Evolutionary conservation across 1,140 invertebrate species (phyloP).

Genomic region (Papilio polyxenes): DNA sequence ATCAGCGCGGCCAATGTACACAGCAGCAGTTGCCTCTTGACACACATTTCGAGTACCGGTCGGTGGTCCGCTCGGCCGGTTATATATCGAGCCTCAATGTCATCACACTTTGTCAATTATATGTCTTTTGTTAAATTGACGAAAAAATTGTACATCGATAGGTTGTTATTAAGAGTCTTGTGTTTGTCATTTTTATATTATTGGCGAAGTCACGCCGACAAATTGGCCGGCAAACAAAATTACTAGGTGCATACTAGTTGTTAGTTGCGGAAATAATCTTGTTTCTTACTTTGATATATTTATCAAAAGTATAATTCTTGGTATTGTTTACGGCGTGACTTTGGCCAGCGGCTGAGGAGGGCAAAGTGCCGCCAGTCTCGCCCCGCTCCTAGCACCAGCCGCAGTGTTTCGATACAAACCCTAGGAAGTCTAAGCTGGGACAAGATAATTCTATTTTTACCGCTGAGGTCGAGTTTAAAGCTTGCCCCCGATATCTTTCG

Average conservation of each 20-base stretch:
- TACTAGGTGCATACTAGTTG: background rate
- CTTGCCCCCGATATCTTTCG: background rate
- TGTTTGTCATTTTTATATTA: conserved; percentile 25
- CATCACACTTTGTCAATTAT: conserved; percentile 36
- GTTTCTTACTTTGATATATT: conserved; percentile 11
- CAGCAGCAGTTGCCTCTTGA: conserved; percentile 25
- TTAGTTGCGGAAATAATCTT: conserved; percentile 16
- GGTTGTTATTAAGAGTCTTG: conserved; percentile 24
- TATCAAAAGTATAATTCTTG: background rate
- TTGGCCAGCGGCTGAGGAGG: background rate
- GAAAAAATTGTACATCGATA: conserved; percentile 14
- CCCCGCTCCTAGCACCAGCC: background rate
- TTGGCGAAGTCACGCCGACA: conserved; percentile 10
- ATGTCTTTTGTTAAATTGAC: background rate
- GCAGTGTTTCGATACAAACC: background rate
- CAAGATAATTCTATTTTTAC: conserved; percentile 19
- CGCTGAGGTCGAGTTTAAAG: background rate
- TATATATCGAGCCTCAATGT: conserved; percentile 56
- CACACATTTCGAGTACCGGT: conserved; percentile 40
- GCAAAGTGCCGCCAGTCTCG: background rate
- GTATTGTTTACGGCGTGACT: background rate
- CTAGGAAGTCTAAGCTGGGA: conserved; percentile 8
- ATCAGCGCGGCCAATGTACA: conserved; percentile 39
- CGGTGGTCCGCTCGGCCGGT: background rate
- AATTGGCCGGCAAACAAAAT: background rate